Conservation (phyloP, 2,888 invertebrate genomes). For the Harpalus rufipes region DNA sequence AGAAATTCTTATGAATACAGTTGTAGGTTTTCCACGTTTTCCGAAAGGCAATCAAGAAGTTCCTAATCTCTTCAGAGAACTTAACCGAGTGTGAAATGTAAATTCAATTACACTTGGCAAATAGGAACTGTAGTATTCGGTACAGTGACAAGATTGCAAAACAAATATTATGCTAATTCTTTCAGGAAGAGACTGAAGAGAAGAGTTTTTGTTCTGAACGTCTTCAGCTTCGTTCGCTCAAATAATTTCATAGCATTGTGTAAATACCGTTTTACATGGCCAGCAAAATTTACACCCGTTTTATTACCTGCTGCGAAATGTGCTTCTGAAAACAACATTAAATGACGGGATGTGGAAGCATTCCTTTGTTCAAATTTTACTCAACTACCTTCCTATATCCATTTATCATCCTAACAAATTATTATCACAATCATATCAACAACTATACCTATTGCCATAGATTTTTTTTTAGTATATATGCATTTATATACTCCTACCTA, state of each 20-base stretch:
- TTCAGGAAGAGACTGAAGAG: slow-evolving; percentile 61
- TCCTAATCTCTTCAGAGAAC: slow-evolving; percentile 27
- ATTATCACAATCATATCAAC: slow-evolving; percentile 2
- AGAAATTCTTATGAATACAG: slow-evolving; percentile 38
- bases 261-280: slow-evolving; percentile 61
- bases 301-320: slow-evolving; percentile 50
- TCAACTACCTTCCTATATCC: slow-evolving; percentile 31
- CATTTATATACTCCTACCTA: too few relatives aligned
- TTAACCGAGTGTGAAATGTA: slow-evolving; percentile 62
- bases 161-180: slow-evolving; percentile 66
- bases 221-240: slow-evolving; percentile 49
- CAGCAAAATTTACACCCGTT: slow-evolving; percentile 53
- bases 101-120: slow-evolving; percentile 61
- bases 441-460: neutral
- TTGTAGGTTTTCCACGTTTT: slow-evolving; percentile 17
- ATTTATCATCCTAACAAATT: slow-evolving; percentile 1
- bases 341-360: slow-evolving; percentile 33
- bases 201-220: slow-evolving; percentile 60
- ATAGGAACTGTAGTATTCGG: slow-evolving; percentile 54
- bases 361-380: slow-evolving; percentile 39
- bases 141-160: slow-evolving; percentile 65
- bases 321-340: slow-evolving; percentile 40
- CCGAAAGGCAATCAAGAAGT: slow-evolving; percentile 36
- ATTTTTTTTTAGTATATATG: neutral
- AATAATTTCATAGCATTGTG: slow-evolving; percentile 60